Evolutionary conservation across 2,888 invertebrate species (phyloP), one percentile per base, ranked within the genome.

Genomic region (Ferdinandea cuprea): DNA sequence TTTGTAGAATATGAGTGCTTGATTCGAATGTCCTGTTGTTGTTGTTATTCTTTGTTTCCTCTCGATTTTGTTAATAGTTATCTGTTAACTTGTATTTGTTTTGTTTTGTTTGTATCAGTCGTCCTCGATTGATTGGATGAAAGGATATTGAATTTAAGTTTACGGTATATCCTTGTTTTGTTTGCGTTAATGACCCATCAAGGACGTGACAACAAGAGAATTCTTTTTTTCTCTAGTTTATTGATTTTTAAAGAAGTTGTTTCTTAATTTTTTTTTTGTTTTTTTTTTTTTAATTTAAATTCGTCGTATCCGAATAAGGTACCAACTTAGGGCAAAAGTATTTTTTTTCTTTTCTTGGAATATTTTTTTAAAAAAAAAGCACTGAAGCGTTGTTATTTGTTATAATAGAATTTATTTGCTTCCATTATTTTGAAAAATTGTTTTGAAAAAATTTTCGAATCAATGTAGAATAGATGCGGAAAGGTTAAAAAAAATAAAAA

Each of bases 61-160:
- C 28, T 48, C 66, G n/a, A n/a, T 50, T 54, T 73, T 65, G 58
- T 76, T 76, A 81, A 76, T 68, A 28, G 17, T 65, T 59, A 44
- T 44, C 17, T 35, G n/a, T 21, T 44, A 56, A 40, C 21, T 63
- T 54, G 17, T 28, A n/a, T 28, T 66, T 3, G n/a, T 3, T 32
- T 68, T 48, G 15, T 52, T 42, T 58, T 48, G 8, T 30, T 35
- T 35, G n/a, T n/a, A n/a, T n/a, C 11, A 44, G n/a, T 21, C 4
- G 9, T 15, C 42, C n/a, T 35, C 2, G n/a, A n/a, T 30, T 50
- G 59, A 65, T 72, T 65, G 65, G 37, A 46, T 15, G 56, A 35
- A 46, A 56, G 68, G 48, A 80, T 80, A 80, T 80, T 69, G 50
- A 74, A 71, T 81, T 65, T 71, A 50, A 35, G 6, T 66, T 63